Conservation (phyloP, 2,888 invertebrate genomes). For the Zaprionus obscuricornis region DNA sequence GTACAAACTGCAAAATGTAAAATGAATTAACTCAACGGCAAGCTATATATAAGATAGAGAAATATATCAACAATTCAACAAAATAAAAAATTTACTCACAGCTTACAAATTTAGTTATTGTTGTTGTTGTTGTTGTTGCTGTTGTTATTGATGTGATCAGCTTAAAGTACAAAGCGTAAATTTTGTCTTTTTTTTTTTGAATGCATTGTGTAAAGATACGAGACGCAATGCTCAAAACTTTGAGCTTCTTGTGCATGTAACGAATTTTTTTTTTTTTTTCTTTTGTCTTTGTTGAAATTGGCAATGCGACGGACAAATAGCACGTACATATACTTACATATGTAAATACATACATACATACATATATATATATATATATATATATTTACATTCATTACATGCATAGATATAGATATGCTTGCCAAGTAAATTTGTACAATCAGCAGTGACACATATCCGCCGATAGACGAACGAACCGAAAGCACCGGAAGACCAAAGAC, state of each 20-base stretch:
- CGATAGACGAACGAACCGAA: constrained; percentile 31
- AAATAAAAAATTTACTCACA: too few species aligned
- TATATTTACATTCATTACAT: constrained; percentile 8
- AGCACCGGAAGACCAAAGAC: not conserved
- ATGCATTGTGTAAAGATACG: too few species aligned
- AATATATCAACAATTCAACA: too few species aligned
- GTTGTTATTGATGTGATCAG: constrained; percentile 38
- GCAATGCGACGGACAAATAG: constrained; percentile 48
- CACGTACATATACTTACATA: constrained; percentile 7
- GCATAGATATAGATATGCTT: constrained; percentile 61
- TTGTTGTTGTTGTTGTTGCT: constrained; percentile 10
- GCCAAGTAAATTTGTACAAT: constrained; percentile 69
- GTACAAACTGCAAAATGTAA: too few species aligned
- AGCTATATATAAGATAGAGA: too few species aligned
- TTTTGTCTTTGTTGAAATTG: constrained; percentile 70
- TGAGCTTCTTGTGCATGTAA: constrained; percentile 32
- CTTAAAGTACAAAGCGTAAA: too few species aligned
- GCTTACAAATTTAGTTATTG: too few species aligned
- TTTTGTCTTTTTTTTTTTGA: constrained; percentile 40
- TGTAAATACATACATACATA: not conserved
- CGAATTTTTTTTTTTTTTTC: too few species aligned
- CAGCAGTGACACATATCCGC: constrained; percentile 70
- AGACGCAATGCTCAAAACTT: too few species aligned
- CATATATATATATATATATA: not conserved
- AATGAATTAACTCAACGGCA: too few species aligned